These are phyloP conservation scores for Hypomesus transpacificus DNA, from an alignment of 2,113 vertebrate genomes.

Conservation along the genomic window DNA sequence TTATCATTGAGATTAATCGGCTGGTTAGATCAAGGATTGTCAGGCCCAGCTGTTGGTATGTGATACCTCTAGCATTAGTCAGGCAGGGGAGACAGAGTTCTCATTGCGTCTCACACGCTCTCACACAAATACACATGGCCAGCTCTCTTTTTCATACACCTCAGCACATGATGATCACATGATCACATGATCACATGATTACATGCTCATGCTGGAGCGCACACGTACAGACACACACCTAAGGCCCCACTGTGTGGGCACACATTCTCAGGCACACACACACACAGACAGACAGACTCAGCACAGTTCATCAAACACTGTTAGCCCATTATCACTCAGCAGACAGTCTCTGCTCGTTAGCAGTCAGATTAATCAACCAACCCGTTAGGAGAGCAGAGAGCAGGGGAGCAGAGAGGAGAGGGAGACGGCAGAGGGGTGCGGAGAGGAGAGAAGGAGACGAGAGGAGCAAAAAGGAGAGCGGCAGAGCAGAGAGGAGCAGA, in stretches of 20 bases:
- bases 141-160: neutral
- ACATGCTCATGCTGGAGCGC: neutral
- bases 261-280: neutral
- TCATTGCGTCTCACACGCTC: too few species aligned
- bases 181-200: too few species aligned
- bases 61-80: neutral
- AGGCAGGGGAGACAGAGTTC: too few species aligned
- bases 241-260: neutral
- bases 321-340: constrained; percentile 25
- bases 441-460: neutral
- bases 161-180: neutral
- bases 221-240: neutral
- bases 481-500: too few species aligned
- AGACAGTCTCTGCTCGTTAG: constrained; percentile 38
- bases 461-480: too few species aligned
- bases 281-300: neutral
- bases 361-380: constrained; percentile 39
- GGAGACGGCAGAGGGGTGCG: neutral
- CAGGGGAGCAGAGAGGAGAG: neutral
- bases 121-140: constrained; percentile 10
- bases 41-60: constrained; percentile 11
- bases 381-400: constrained; percentile 24
- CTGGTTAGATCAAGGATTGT: constrained; percentile 15
- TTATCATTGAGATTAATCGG: constrained; percentile 18
- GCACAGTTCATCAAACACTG: constrained; percentile 24